Conservation (phyloP, 2,888 invertebrate species). For the Chirona hameri region DNA sequence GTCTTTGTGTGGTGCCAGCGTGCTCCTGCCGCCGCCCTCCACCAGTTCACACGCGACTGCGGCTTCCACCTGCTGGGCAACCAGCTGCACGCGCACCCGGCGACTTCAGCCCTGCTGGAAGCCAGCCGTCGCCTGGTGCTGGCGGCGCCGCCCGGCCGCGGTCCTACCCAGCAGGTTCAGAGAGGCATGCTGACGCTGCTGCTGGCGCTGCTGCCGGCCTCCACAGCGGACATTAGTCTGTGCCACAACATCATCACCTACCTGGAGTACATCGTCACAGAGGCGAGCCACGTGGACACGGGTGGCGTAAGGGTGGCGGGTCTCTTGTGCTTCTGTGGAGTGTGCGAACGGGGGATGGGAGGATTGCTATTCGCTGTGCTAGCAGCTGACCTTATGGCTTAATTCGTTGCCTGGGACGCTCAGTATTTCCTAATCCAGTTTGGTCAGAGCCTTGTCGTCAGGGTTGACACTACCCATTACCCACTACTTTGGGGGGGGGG, state of each 20-base stretch:
- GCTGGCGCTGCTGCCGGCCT: conserved; percentile 58
- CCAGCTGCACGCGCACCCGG: conserved; percentile 65
- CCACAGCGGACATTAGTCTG: conserved; percentile 55
- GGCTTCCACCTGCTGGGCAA: conserved; percentile 70
- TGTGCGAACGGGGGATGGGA: too few relatives aligned
- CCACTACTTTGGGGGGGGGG: too few relatives aligned
- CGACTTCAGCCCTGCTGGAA: conserved; percentile 61
- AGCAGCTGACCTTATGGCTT: too few relatives aligned
- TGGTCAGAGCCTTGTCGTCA: too few relatives aligned
- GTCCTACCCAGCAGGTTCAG: conserved; percentile 44
- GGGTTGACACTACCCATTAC: too few relatives aligned
- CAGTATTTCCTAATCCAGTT: too few relatives aligned
- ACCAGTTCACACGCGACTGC: conserved; percentile 54
- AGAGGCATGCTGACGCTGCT: conserved; percentile 57
- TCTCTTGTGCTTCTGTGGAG: too few relatives aligned
- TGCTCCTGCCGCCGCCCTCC: conserved; percentile 51
- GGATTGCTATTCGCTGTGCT: too few relatives aligned
- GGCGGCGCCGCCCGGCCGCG: conserved; percentile 40
- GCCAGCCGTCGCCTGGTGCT: conserved; percentile 60
- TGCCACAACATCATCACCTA: conserved; percentile 59
- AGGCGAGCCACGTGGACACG: conserved; percentile 48
- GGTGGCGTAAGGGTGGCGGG: background rate
- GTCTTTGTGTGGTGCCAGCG: conserved; percentile 49
- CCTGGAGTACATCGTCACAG: conserved; percentile 54
- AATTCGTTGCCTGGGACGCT: too few relatives aligned